Percentiles rank a stretch among this genome's conserved stretches.
These are phyloP conservation scores for Apis dorsata DNA, from an alignment of 1,140 invertebrate genomes.

Conservation along the genomic window DNA sequence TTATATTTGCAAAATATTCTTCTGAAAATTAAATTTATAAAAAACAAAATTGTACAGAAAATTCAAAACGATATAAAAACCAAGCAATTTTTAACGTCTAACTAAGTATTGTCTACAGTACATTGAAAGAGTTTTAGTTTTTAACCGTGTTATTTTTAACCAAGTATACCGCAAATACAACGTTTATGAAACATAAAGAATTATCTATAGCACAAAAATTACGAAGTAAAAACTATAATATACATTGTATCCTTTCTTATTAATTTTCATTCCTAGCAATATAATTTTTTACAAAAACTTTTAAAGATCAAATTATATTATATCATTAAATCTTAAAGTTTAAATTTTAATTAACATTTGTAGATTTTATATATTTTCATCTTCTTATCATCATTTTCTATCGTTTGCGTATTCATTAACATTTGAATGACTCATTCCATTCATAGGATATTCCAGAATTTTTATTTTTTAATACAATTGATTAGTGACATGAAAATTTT, in stretches of 20 bases:
- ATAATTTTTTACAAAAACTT: too few relatives aligned
- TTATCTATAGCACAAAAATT: too few relatives aligned
- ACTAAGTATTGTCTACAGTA: background rate
- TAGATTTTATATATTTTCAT: too few relatives aligned
- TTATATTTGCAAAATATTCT: too few relatives aligned
- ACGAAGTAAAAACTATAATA: too few relatives aligned
- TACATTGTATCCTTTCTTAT: too few relatives aligned
- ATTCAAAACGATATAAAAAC: background rate
- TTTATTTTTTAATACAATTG: accelerated
- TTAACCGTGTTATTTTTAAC: background rate
- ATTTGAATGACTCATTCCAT: background rate
- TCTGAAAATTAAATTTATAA: background rate
- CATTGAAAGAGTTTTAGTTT: background rate
- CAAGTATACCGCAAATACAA: background rate
- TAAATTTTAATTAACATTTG: too few relatives aligned
- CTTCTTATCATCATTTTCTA: background rate
- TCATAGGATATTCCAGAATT: background rate
- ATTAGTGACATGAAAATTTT: background rate
- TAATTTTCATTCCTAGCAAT: too few relatives aligned
- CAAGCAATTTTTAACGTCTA: background rate
- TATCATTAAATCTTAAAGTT: too few relatives aligned
- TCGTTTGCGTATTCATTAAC: background rate
- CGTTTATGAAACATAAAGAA: background rate
- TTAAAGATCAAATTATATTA: too few relatives aligned
- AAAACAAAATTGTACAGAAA: background rate